These are phyloP conservation scores for Apamea sordens DNA, from an alignment of 2,888 invertebrate species.

Conservation along the genomic window DNA sequence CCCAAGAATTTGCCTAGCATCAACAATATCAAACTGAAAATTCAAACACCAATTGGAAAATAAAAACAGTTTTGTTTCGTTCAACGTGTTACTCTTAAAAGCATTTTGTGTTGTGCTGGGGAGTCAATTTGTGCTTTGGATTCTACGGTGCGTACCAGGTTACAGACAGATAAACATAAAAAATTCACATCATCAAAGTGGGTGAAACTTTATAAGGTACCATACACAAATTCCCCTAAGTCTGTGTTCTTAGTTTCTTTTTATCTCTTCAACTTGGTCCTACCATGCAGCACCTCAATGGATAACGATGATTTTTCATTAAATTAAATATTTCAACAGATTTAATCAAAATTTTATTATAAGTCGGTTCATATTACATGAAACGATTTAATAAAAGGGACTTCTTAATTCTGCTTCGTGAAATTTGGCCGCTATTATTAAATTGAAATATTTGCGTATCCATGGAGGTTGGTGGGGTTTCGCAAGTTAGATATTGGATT, in stretches of 20 bases:
- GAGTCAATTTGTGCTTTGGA: conserved; percentile 71
- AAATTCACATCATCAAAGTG: conserved; percentile 83
- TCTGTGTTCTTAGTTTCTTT: conserved; percentile 73
- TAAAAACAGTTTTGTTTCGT: conserved; percentile 46
- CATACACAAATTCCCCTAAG: conserved; percentile 89
- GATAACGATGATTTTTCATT: conserved; percentile 68
- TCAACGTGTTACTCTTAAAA: conserved; percentile 58
- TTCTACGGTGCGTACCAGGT: conserved; percentile 84
- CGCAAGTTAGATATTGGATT: conserved; percentile 59
- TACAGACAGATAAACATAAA: conserved; percentile 78
- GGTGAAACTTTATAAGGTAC: conserved; percentile 91
- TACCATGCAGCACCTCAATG: conserved; percentile 85
- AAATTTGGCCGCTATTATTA: conserved; percentile 62
- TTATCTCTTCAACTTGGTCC: conserved; percentile 73
- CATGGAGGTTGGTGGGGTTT: conserved; percentile 74
- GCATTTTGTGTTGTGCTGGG: conserved; percentile 70
- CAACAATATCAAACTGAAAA: conserved; percentile 45
- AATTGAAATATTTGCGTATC: conserved; percentile 70
- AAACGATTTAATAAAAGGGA: conserved; percentile 56
- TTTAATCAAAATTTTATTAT: conserved; percentile 56
- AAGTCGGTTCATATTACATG: conserved; percentile 47
- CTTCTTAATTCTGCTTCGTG: conserved; percentile 55
- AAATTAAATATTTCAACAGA: conserved; percentile 55
- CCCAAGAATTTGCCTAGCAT: conserved; percentile 52
- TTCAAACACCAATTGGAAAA: conserved; percentile 56